Percentiles rank a stretch among this genome's conserved stretches.
Evolutionary conservation across 2,888 invertebrate species (phyloP).

Genomic region (Heliconius ethilla): DNA sequence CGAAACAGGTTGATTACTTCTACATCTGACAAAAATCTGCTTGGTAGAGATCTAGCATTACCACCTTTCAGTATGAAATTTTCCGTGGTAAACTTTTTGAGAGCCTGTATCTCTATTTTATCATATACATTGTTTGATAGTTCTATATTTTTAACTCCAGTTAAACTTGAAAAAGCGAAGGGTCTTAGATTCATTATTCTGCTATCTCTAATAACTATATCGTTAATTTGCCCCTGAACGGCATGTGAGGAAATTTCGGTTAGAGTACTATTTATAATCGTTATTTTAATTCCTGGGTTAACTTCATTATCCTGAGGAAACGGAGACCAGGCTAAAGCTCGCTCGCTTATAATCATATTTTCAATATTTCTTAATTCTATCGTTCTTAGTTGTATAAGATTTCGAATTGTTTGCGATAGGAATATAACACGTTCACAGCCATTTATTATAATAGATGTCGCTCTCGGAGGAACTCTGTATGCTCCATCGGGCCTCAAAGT

Average conservation of each 20-base stretch:
- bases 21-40: slow-evolving; percentile 87
- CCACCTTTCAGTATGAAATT: slow-evolving; percentile 85
- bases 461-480: slow-evolving; percentile 76
- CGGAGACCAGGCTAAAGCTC: slow-evolving; percentile 83
- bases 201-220: slow-evolving; percentile 84
- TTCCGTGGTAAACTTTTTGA: slow-evolving; percentile 89
- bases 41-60: slow-evolving; percentile 83
- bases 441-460: slow-evolving; percentile 83
- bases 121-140: slow-evolving; percentile 83
- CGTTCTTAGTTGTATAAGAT: slow-evolving; percentile 83
- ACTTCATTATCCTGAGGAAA: slow-evolving; percentile 84
- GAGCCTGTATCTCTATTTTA: slow-evolving; percentile 86
- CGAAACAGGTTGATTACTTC: slow-evolving; percentile 85
- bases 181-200: slow-evolving; percentile 84
- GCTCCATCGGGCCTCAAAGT: slow-evolving; percentile 81
- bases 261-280: slow-evolving; percentile 76
- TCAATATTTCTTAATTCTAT: slow-evolving; percentile 84
- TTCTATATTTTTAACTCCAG: slow-evolving; percentile 84
- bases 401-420: slow-evolving; percentile 80
- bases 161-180: slow-evolving; percentile 88
- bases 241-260: slow-evolving; percentile 82
- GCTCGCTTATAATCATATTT: slow-evolving; percentile 83
- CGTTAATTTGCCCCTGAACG: slow-evolving; percentile 87
- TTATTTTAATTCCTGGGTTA: slow-evolving; percentile 81
- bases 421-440: slow-evolving; percentile 85